A percentile compares a stretch with the other conserved stretches of the same genome.
Evolutionary conservation across 64 coral and sea anemone genomes (phyloP).

Genomic region (Trachythela sp.): DNA sequence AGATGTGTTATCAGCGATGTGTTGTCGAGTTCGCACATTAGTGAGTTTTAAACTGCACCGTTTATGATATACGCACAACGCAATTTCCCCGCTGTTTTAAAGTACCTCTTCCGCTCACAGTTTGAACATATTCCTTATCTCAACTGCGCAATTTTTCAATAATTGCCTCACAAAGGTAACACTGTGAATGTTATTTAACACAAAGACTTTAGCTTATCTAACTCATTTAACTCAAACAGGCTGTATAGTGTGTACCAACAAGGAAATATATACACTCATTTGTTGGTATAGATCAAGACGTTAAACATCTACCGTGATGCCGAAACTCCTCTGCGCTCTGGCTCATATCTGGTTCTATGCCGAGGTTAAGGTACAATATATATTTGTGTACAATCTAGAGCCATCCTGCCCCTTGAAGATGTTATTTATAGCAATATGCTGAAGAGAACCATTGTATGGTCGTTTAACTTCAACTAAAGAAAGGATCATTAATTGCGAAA

Average conservation of each 20-base stretch:
- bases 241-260: neutral
- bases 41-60: slow-evolving; percentile 18
- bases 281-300: neutral
- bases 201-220: slow-evolving; percentile 19
- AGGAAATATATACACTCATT: neutral
- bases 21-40: slow-evolving; percentile 29
- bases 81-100: neutral
- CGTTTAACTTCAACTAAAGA: too few relatives aligned
- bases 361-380: too few relatives aligned
- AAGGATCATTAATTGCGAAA: too few relatives aligned
- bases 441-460: too few relatives aligned
- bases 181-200: slow-evolving; percentile 26
- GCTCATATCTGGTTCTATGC: too few relatives aligned
- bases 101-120: slow-evolving; percentile 23
- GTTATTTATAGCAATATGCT: too few relatives aligned
- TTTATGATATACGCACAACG: neutral
- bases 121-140: neutral
- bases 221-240: slow-evolving; percentile 6
- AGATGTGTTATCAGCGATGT: slow-evolving; percentile 17
- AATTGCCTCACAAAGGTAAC: slow-evolving; percentile 17
- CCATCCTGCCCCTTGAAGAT: too few relatives aligned
- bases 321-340: too few relatives aligned
- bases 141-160: slow-evolving; percentile 18
- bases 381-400: too few relatives aligned
- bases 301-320: too few relatives aligned